Evolutionary conservation across 1,140 invertebrate genomes (phyloP), one percentile per base, ranked within the genome.

Genomic region (Venturia canescens): DNA sequence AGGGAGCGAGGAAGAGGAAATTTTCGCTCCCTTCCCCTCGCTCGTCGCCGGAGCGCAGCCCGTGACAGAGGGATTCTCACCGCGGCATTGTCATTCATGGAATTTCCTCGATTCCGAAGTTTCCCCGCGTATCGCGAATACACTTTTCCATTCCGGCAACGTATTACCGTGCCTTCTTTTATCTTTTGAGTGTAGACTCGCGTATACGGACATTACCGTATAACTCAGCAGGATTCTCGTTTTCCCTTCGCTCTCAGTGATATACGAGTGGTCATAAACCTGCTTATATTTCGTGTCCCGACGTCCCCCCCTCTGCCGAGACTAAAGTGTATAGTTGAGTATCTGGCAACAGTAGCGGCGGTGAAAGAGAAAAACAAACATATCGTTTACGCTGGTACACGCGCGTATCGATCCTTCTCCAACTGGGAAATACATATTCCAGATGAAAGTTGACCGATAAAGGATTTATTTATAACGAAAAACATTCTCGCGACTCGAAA

Each of bases 81-180:
- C 21, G 70, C 29, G 70, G 44, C 23, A 72, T 72, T 72, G 70
- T 50, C 70, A 72, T 72, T 72, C 70, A 72, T 72, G 38, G 70
- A 50, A 72, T 72, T 72, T 72, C 29, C 70, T 44, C 70, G 70
- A 72, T 27, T 72, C 21, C 38, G 29, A 44, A 48, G 44, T 44
- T 66, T 38, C 44, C 21, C 13, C 70, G 38, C 50, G 38, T n/a
- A n/a, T 44, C n/a, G 44, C 26, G 50, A 44, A 48, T 72, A 72
- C 70, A 72, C 3, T 66, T 66, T 27, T 70, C 26, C 15, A 67
- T 27, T 67, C 29, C 66, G 26, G 13, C 11, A 67, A 31, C 66
- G 67, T 70, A 70, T 70, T 70, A 70, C 67, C 67, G 31, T 21
- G 18, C 11, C 38, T 70, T 70, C 21, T 72, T 66, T 66, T 66